A percentile compares a stretch with the other conserved stretches of the same genome.
Evolutionary conservation across 1,140 invertebrate species (phyloP).

Genomic region (Psix sp.): DNA sequence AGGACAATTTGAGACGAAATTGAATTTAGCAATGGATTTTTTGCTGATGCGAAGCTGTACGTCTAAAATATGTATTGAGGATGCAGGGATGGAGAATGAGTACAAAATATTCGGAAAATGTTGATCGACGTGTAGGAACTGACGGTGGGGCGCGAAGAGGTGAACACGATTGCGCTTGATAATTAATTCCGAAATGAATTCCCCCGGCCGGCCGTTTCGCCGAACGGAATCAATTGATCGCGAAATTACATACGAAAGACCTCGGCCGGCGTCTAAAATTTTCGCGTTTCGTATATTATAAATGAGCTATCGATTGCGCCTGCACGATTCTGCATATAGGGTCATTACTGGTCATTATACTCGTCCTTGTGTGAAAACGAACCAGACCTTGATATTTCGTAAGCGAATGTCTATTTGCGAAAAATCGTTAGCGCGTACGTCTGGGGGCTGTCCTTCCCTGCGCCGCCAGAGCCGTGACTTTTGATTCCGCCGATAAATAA

Average conservation of each 20-base stretch:
- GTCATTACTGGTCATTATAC: conserved; percentile 60
- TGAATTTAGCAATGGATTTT: too few relatives aligned
- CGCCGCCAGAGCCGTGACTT: background rate
- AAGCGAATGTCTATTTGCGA: conserved; percentile 51
- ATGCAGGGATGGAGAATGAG: too few relatives aligned
- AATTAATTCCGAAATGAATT: background rate
- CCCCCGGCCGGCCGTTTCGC: background rate
- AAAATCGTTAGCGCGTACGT: conserved; percentile 47
- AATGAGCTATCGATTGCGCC: conserved; percentile 37
- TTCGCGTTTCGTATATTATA: conserved; percentile 29
- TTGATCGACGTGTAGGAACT: too few relatives aligned
- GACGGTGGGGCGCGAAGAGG: too few relatives aligned
- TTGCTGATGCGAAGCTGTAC: too few relatives aligned
- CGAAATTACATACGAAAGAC: conserved; percentile 16
- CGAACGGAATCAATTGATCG: background rate
- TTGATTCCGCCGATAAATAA: conserved; percentile 8
- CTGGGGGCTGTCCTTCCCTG: background rate
- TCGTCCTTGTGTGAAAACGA: conserved; percentile 53
- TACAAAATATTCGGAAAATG: too few relatives aligned
- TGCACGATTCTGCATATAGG: conserved; percentile 53
- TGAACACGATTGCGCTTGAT: too few relatives aligned
- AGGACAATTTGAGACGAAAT: too few relatives aligned
- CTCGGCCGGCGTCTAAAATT: conserved; percentile 39
- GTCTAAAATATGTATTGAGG: too few relatives aligned
- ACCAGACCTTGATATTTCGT: conserved; percentile 58